A percentile compares a stretch with the other conserved stretches of the same genome.
phyloP scores from a whole-genome alignment of 1,140 invertebrate species.

The Apis laboriosa region DNA sequence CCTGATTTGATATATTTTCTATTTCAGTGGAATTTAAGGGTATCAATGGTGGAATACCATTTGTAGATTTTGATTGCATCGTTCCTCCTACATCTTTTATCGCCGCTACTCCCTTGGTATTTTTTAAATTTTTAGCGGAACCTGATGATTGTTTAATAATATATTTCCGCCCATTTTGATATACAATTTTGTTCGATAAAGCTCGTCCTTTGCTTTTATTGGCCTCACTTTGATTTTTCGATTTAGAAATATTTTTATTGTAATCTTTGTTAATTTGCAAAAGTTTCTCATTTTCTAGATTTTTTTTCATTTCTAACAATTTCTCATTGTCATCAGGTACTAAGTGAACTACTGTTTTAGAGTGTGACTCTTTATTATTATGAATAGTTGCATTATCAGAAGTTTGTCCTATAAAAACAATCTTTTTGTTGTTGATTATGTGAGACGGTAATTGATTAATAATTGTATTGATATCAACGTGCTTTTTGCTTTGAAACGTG shows the following conservation, averaged over 20 bases:
- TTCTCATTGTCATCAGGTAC: constrained; percentile 3
- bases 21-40: constrained; percentile 13
- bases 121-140: background rate
- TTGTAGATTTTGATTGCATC: background rate
- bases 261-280: background rate
- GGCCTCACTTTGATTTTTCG: background rate
- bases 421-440: constrained; percentile 65
- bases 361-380: constrained; percentile 8
- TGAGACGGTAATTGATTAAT: constrained; percentile 68
- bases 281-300: background rate
- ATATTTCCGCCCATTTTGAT: constrained; percentile 63
- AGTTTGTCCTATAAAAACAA: constrained; percentile 66
- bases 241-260: background rate
- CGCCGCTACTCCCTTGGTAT: background rate
- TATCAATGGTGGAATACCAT: constrained; percentile 22
- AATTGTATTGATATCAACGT: constrained; percentile 62
- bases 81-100: background rate
- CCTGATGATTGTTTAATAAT: constrained; percentile 45
- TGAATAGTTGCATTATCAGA: constrained; percentile 29
- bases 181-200: constrained; percentile 45
- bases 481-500: constrained; percentile 65
- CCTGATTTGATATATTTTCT: constrained; percentile 7
- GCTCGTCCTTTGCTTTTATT: background rate
- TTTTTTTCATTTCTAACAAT: background rate
- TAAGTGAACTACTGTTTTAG: background rate